phyloP scores from a whole-genome alignment of 2,113 vertebrate genomes.

The Istiophorus platypterus region DNA sequence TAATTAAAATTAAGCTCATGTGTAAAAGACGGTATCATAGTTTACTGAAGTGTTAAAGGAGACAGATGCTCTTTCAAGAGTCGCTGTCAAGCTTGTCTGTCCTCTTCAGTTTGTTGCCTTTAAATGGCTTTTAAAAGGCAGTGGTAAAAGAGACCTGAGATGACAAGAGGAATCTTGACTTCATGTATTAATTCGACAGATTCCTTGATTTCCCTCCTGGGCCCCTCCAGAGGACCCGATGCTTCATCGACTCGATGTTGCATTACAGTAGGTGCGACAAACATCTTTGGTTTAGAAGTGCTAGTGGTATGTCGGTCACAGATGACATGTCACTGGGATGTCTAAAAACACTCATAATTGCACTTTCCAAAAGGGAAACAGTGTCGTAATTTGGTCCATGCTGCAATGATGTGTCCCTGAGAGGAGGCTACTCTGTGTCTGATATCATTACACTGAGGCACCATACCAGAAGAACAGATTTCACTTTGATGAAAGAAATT shows the following conservation, averaged over 20 bases:
- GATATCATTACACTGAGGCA: conserved; percentile 37
- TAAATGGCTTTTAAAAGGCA: conserved; percentile 78
- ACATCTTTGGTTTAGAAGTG: conserved; percentile 77
- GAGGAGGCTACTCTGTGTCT: conserved; percentile 45
- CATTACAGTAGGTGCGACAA: conserved; percentile 83
- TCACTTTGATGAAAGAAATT: conserved; percentile 35
- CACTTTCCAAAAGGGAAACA: conserved; percentile 66
- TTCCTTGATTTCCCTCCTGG: conserved; percentile 82
- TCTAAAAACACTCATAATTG: conserved; percentile 75
- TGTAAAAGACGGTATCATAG: conserved; percentile 75
- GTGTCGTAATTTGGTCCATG: conserved; percentile 59
- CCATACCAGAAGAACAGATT: conserved; percentile 28
- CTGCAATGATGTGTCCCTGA: conserved; percentile 42
- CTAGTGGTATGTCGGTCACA: conserved; percentile 70
- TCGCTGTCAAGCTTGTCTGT: conserved; percentile 67
- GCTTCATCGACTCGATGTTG: conserved; percentile 71
- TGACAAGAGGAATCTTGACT: conserved; percentile 75
- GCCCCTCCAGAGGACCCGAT: conserved; percentile 70
- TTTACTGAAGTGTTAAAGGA: conserved; percentile 73
- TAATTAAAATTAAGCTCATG: conserved; percentile 81
- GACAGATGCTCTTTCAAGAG: conserved; percentile 80
- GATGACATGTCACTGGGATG: conserved; percentile 70
- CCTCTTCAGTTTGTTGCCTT: conserved; percentile 64
- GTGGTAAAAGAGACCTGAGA: conserved; percentile 62
- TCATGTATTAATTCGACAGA: conserved; percentile 83